These are phyloP conservation scores for Empidonax traillii DNA, from an alignment of 2,113 vertebrate species.

Conservation along the genomic window DNA sequence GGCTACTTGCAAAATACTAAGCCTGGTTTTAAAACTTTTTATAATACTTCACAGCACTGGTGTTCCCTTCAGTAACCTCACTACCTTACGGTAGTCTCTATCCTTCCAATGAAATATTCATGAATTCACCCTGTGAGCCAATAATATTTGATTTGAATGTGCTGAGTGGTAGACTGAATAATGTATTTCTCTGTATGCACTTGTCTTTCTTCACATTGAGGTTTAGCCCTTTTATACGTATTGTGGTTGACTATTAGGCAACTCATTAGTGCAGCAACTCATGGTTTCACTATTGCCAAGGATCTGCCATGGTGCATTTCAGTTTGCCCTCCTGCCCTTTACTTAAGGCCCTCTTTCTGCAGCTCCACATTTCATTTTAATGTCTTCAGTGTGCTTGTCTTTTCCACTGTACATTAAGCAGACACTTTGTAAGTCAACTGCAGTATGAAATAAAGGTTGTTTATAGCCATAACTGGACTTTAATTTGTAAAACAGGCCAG, in stretches of 20 bases:
- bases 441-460: neutral
- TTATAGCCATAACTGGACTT: neutral
- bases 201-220: neutral
- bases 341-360: neutral
- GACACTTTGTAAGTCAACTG: neutral
- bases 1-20: conserved; percentile 31
- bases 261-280: neutral
- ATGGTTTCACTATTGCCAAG: neutral
- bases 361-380: neutral
- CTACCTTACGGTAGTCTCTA: neutral
- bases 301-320: neutral
- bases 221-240: neutral
- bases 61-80: conserved; percentile 24
- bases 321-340: neutral
- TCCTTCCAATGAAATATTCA: neutral
- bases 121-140: neutral
- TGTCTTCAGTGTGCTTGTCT: neutral
- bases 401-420: neutral
- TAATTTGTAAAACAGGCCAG: neutral
- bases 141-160: neutral
- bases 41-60: neutral
- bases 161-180: neutral
- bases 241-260: neutral
- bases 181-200: neutral
- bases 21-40: neutral